Evolutionary conservation across 2,888 invertebrate genomes (phyloP).

Genomic region (Dynastes hyllus): DNA sequence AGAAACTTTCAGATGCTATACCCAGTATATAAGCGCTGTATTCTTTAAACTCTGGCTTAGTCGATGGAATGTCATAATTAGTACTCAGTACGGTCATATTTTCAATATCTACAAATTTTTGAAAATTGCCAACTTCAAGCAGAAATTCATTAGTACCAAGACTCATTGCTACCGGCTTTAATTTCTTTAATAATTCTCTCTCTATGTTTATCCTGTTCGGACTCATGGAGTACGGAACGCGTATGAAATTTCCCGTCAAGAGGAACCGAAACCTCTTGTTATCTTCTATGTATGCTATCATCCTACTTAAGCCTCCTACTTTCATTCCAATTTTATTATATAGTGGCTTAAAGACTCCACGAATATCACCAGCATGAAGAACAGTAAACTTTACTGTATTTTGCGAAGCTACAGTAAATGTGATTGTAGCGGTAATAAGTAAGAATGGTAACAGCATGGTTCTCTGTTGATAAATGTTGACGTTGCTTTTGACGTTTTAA

Average conservation of each 20-base stretch:
- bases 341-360: background rate
- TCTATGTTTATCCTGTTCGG: background rate
- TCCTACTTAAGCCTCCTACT: constrained; percentile 11
- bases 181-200: background rate
- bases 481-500: no score
- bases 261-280: background rate
- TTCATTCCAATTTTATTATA: background rate
- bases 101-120: background rate
- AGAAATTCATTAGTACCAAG: background rate
- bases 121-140: background rate
- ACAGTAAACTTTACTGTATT: background rate
- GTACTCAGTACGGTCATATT: background rate
- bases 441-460: no score
- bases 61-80: background rate
- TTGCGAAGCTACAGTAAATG: background rate
- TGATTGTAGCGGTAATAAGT: no score
- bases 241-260: constrained; percentile 18
- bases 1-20: background rate
- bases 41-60: background rate
- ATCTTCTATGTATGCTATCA: background rate
- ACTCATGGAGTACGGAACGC: background rate
- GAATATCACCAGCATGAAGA: background rate
- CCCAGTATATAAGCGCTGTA: background rate
- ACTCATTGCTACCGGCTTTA: background rate
- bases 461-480: no score